phyloP scores from a whole-genome alignment of 2,797 vertebrate genomes.

The Periparus ater region DNA sequence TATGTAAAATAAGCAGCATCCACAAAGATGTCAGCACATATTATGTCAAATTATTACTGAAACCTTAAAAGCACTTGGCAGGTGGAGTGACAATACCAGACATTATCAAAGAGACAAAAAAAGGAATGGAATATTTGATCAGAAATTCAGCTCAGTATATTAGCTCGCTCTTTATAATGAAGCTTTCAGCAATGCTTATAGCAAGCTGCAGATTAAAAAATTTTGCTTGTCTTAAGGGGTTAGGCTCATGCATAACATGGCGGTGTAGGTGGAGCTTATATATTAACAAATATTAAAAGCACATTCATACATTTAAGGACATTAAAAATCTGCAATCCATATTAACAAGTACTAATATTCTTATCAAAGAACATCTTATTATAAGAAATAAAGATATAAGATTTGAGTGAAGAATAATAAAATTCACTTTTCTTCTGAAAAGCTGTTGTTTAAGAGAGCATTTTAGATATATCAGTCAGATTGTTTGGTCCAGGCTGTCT shows the following conservation, averaged over 20 bases:
- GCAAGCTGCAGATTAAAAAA: neutral
- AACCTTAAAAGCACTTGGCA: neutral
- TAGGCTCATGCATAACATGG: neutral
- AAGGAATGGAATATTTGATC: neutral
- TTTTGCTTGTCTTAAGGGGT: neutral
- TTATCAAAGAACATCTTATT: neutral
- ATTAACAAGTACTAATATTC: neutral
- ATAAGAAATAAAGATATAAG: neutral
- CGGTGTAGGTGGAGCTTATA: neutral
- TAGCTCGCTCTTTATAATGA: neutral
- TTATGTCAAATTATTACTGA: neutral
- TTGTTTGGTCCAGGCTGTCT: accelerated
- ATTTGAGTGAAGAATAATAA: neutral
- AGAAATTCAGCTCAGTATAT: neutral
- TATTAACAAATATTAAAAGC: neutral
- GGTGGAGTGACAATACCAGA: neutral
- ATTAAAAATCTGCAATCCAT: neutral
- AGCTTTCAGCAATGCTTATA: neutral
- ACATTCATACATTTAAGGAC: neutral
- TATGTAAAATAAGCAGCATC: neutral
- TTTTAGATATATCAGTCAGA: neutral
- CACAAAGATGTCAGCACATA: accelerated
- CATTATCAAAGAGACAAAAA: neutral
- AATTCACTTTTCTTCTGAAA: neutral
- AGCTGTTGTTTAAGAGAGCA: neutral